Base-by-base conservation (phyloP, 2,888 invertebrate genomes). In the Leucophenga maculata region DNA sequence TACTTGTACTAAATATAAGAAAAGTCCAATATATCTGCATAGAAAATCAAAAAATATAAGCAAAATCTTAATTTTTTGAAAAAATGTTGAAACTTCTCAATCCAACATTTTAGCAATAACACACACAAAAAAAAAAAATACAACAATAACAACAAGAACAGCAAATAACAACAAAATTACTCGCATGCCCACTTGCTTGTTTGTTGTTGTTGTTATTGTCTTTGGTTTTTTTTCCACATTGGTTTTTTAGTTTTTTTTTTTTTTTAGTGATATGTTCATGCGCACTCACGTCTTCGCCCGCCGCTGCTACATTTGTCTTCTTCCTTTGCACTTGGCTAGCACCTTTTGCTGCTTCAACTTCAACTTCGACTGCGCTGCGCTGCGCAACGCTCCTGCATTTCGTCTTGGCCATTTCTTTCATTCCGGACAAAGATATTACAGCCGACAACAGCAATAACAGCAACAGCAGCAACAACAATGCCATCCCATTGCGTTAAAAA, bases 161-260 rank as follows among this genome's bases (percentile, higher is more conserved):
- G 16, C 65, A 48, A 74, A 74, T 73, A 71, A 64, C 62, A 64
- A 64, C 62, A 75, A 73, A 83, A 76, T 79, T 74, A 72, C 74
- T 75, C 69, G 69, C 64, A 73, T 69, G 70, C 68, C 68, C 72
- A 69, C 74, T 74, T 64, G 62, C 74, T 74, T 64, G 62, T 64
- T 81, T 74, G 70, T 71, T 68, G 70, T 39, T 68, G 72, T 44
- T 70, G 26, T 46, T 62, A n/a, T 48, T 44, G n/a, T 62, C 75
- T 77, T 68, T 70, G 70, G 69, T 66, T 66, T 60, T 69, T 46
- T 48, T 26, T 18, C 3, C 18, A 18, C 18, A 18, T 18, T 52
- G 55, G 20, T 67, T 67, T 55, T 66, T 64, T 68, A 46, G 48
- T 67, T 68, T 44, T 68, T 54, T 72, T 66, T 65, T 67, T 72